phyloP scores from a whole-genome alignment of 2,888 invertebrate species.

The Latrodectus elegans region DNA sequence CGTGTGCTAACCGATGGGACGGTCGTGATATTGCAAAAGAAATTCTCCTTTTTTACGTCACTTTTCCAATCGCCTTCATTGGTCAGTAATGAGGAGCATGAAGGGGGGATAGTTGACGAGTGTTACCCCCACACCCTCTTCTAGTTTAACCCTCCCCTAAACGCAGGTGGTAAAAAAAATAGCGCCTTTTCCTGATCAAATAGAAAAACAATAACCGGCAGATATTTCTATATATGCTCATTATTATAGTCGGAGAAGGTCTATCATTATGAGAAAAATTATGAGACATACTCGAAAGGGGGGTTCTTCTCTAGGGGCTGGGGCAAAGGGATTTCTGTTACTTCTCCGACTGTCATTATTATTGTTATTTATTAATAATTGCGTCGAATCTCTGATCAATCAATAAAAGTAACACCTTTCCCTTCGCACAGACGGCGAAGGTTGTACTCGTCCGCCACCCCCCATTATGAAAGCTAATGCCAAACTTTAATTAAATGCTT shows the following conservation, averaged over 20 bases:
- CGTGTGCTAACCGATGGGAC: slow-evolving; percentile 26
- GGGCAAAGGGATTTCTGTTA: slow-evolving; percentile 13
- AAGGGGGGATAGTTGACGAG: not conserved
- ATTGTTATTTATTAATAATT: slow-evolving; percentile 66
- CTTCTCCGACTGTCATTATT: slow-evolving; percentile 39
- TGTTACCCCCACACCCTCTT: not conserved
- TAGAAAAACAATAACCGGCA: slow-evolving; percentile 24
- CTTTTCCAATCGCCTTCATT: slow-evolving; percentile 29
- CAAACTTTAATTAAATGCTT: slow-evolving; percentile 53
- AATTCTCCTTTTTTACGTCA: not conserved
- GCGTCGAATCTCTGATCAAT: slow-evolving; percentile 57
- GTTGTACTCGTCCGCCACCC: slow-evolving; percentile 12
- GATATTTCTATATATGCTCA: slow-evolving; percentile 25
- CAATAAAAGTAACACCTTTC: slow-evolving; percentile 67
- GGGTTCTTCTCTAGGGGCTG: not conserved
- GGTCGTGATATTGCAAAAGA: slow-evolving; percentile 37
- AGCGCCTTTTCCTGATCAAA: slow-evolving; percentile 26
- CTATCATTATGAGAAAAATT: slow-evolving; percentile 58
- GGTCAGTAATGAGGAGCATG: slow-evolving; percentile 50
- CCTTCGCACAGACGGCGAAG: not conserved
- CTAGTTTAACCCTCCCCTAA: not conserved
- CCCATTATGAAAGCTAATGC: slow-evolving; percentile 46
- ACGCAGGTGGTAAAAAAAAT: slow-evolving; percentile 52
- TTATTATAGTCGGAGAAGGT: slow-evolving; percentile 10
- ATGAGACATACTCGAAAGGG: slow-evolving; percentile 25